Percentiles rank a stretch among this genome's conserved stretches.
Conservation (phyloP, 2,888 invertebrate genomes). For the Platynereis dumerilii region DNA sequence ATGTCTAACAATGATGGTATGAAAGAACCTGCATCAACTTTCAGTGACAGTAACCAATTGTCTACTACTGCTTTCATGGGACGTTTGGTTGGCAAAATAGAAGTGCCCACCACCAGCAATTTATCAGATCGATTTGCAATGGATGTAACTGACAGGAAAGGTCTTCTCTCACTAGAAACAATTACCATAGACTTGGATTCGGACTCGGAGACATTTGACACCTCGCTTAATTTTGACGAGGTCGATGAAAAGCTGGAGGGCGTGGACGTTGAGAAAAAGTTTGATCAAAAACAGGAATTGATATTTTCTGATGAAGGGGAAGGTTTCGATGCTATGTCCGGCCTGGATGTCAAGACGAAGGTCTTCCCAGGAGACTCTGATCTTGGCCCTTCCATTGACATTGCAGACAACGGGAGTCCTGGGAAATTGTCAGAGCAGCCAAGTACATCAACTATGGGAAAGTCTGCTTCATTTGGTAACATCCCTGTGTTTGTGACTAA, state of each 20-base stretch:
- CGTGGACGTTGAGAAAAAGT: not conserved
- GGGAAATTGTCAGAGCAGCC: not conserved
- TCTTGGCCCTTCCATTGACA: not conserved
- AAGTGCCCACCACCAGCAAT: not conserved
- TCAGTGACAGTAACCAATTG: no score
- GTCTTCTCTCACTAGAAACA: not conserved
- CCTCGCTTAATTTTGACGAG: constrained; percentile 9
- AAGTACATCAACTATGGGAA: no score
- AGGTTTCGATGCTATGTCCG: not conserved
- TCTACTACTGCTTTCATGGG: no score
- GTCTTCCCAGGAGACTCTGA: no score
- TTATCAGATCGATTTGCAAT: not conserved
- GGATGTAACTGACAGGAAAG: not conserved
- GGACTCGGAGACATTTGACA: constrained; percentile 21
- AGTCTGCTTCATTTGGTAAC: no score
- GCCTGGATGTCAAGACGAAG: not conserved
- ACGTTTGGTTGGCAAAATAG: not conserved
- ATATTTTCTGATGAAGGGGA: not conserved
- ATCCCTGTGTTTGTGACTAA: no score
- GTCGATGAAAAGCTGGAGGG: not conserved
- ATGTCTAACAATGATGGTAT: not conserved
- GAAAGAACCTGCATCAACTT: not conserved
- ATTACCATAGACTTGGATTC: constrained; percentile 25
- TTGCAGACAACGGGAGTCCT: not conserved
- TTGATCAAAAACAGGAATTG: constrained; percentile 6